These are phyloP conservation scores for Scophthalmus maximus DNA, from an alignment of 2,113 vertebrate species.

Conservation along the genomic window DNA sequence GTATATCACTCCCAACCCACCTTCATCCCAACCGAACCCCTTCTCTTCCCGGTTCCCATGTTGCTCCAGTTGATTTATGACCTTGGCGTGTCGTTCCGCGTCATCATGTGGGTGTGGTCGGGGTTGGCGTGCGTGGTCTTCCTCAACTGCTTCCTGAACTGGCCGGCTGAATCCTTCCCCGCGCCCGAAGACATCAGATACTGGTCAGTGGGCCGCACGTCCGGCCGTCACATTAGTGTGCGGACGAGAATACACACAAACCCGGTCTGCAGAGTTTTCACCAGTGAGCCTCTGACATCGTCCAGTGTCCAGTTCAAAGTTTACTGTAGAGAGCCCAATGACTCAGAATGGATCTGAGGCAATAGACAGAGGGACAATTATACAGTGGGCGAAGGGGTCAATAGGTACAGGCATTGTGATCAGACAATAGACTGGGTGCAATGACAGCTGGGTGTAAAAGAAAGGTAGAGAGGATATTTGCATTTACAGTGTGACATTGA, in stretches of 20 bases:
- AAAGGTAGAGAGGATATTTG: too few species aligned
- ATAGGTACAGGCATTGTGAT: too few species aligned
- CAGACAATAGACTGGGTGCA: too few species aligned
- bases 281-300: too few species aligned
- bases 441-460: too few species aligned
- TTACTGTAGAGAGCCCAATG: too few species aligned
- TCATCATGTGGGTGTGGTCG: slow-evolving; percentile 89
- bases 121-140: slow-evolving; percentile 87
- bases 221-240: neutral
- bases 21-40: neutral
- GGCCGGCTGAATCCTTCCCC: slow-evolving; percentile 88
- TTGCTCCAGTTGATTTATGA: slow-evolving; percentile 86
- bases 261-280: neutral
- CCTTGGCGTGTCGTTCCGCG: slow-evolving; percentile 81
- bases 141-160: slow-evolving; percentile 89
- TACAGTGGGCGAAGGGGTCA: too few species aligned
- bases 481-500: too few species aligned
- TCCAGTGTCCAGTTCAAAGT: too few species aligned
- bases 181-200: slow-evolving; percentile 86
- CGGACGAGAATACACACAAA: neutral
- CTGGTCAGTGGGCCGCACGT: slow-evolving; percentile 77
- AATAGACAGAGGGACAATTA: too few species aligned
- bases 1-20: neutral
- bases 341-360: too few species aligned
- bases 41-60: slow-evolving; percentile 51